Evolutionary conservation across 2,888 invertebrate genomes (phyloP), one percentile per base, ranked within the genome.

Genomic region (Clivina fossor): DNA sequence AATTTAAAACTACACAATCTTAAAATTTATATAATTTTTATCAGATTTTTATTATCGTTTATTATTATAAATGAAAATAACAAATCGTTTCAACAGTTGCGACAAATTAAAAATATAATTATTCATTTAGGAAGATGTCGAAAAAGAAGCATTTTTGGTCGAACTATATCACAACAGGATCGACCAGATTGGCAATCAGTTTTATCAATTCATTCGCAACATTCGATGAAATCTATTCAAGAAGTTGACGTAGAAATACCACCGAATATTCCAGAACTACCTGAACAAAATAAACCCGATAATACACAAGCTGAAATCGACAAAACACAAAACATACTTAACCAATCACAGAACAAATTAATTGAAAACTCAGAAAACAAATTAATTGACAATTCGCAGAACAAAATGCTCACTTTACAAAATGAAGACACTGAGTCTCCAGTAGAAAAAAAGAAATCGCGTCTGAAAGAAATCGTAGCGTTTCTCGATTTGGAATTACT

Each of bases 401-500:
- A n/a, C n/a, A n/a, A n/a, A n/a, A n/a, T n/a, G n/a, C n/a, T n/a
- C n/a, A n/a, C n/a, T n/a, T n/a, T n/a, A n/a, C n/a, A n/a, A n/a
- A n/a, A n/a, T n/a, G n/a, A n/a, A n/a, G n/a, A n/a, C n/a, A n/a
- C n/a, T n/a, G n/a, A n/a, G n/a, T n/a, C n/a, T n/a, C n/a, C n/a
- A n/a, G n/a, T n/a, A n/a, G 30, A 11, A 30, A 13, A 30, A 30
- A 2, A 30, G 4, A 9, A 30, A 30, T 30, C 30, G 30, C 43
- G 43, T 13, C 11, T 24, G 11, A 7, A 24, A 4, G 16, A 18
- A 18, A 32, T 46, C 13, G 73, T 80, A 1, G 70, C 76, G 13
- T 78, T 82, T 58, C 84, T 85, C 65, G 86, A 86, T 69, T 70
- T 86, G 47, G 80, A 80, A 28, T 72, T 87, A 32, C 69, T 86